A percentile compares a stretch with the other conserved stretches of the same genome.
These are phyloP conservation scores for Lithophane leautieri DNA, from an alignment of 2,888 invertebrate genomes.

Conservation along the genomic window DNA sequence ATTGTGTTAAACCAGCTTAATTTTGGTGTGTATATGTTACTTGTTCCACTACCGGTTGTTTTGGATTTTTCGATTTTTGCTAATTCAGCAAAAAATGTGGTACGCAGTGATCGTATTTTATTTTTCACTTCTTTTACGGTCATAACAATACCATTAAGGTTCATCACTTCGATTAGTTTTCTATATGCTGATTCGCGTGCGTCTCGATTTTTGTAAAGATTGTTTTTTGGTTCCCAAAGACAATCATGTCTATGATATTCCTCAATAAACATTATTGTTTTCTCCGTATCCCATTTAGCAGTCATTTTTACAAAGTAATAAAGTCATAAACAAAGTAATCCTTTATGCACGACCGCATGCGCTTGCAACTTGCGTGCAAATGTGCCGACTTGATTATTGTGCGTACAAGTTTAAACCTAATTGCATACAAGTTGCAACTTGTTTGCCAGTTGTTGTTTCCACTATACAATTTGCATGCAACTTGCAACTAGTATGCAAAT, in stretches of 20 bases:
- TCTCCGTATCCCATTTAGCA: conserved; percentile 44
- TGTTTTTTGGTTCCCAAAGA: conserved; percentile 37
- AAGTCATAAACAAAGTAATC: conserved; percentile 17
- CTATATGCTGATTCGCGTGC: too few species aligned
- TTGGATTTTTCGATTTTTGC: conserved; percentile 28
- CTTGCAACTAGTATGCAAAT: conserved; percentile 34
- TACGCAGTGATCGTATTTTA: conserved; percentile 45
- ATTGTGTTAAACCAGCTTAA: conserved; percentile 41
- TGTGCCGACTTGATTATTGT: conserved; percentile 45
- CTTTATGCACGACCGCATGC: conserved; percentile 38
- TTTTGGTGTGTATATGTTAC: conserved; percentile 34
- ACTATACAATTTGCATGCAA: conserved; percentile 45
- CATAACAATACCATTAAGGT: conserved; percentile 40
- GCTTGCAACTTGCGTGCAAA: conserved; percentile 38
- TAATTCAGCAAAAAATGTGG: conserved; percentile 34
- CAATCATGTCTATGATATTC: conserved; percentile 37
- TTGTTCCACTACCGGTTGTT: conserved; percentile 35
- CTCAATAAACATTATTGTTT: conserved; percentile 43
- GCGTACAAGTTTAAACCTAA: conserved; percentile 42
- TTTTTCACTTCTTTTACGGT: conserved; percentile 45
- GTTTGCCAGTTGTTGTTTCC: conserved; percentile 37
- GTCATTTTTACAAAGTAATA: conserved; percentile 39
- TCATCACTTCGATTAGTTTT: conserved; percentile 16
- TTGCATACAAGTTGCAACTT: conserved; percentile 40
- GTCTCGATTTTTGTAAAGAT: conserved; percentile 17